A percentile compares a stretch with the other conserved stretches of the same genome.
Evolutionary conservation across 2,113 vertebrate species (phyloP).

Genomic region (Sterna hirundo): DNA sequence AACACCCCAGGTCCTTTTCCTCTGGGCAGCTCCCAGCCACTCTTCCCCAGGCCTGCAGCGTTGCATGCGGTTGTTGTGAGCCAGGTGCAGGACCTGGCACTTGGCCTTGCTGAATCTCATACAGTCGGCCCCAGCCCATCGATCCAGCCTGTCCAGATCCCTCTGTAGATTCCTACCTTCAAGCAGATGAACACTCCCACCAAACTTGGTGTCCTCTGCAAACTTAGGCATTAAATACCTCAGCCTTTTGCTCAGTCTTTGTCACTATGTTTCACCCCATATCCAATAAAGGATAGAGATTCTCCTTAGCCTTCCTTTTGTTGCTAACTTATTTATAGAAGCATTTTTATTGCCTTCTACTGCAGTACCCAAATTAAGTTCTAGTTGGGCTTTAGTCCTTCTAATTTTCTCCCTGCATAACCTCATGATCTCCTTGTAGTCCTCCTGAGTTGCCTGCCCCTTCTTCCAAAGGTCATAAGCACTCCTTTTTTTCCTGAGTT

Average conservation of each 20-base stretch:
- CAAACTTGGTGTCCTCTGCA: not conserved
- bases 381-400: not conserved
- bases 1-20: not conserved
- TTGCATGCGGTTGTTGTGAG: not conserved
- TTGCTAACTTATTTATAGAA: not conserved
- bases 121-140: fast-evolving
- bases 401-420: not conserved
- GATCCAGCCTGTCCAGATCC: not conserved
- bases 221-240: not conserved
- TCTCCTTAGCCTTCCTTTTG: not conserved
- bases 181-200: not conserved
- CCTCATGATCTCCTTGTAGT: not conserved
- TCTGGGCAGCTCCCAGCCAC: not conserved
- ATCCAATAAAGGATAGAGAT: not conserved
- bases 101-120: not conserved
- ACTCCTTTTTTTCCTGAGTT: not conserved
- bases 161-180: not conserved
- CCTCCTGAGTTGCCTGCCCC: not conserved
- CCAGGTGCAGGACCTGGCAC: not conserved
- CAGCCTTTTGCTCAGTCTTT: not conserved
- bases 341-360: not conserved
- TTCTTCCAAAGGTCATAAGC: not conserved
- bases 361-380: not conserved
- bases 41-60: fast-evolving
- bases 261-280: not conserved